Percentiles rank a stretch among this genome's conserved stretches.
Evolutionary conservation across 2,797 vertebrate species (phyloP).

Genomic region (Alcedo atthis): DNA sequence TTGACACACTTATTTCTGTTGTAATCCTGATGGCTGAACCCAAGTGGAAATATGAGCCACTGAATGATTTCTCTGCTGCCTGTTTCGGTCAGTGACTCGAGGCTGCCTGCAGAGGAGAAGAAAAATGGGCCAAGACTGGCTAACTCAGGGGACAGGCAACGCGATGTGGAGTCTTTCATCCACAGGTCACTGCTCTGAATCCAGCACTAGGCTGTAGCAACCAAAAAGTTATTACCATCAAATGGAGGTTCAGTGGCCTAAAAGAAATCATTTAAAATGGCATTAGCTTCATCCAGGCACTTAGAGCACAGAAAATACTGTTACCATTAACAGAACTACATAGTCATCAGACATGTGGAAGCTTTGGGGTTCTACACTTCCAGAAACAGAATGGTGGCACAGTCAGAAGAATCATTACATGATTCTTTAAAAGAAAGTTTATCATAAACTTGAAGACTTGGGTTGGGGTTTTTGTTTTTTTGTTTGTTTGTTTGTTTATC

Average conservation of each 20-base stretch:
- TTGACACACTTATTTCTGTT: neutral
- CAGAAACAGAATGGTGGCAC: neutral
- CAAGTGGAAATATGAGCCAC: neutral
- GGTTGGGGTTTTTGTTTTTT: neutral
- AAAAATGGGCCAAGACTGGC: neutral
- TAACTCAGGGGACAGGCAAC: neutral
- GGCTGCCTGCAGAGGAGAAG: neutral
- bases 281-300: neutral
- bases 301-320: neutral
- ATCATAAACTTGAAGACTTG: neutral
- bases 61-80: neutral
- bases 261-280: constrained; percentile 4
- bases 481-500: neutral
- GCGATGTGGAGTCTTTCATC: neutral
- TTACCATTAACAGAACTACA: neutral
- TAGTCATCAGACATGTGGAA: neutral
- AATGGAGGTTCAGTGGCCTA: neutral
- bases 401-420: neutral
- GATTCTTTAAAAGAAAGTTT: neutral
- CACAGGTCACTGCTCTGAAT: constrained; percentile 12
- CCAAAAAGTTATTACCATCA: neutral
- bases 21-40: neutral
- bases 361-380: neutral
- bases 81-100: neutral
- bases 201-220: neutral